Evolutionary conservation across 2,797 vertebrate genomes (phyloP).

Genomic region (Scyliorhinus canicula): DNA sequence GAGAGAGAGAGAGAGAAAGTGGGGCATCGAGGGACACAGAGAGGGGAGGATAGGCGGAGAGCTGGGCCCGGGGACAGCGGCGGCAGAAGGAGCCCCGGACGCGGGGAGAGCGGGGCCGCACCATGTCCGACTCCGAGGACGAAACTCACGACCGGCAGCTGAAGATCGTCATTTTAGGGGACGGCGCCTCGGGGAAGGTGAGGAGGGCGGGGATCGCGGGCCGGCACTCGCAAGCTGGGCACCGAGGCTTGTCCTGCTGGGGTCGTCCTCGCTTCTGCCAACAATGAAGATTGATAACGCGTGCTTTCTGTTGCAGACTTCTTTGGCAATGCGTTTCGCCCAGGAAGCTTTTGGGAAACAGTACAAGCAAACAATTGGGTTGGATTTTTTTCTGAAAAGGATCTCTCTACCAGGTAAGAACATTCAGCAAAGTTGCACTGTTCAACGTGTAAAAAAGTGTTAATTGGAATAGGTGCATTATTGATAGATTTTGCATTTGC

Average conservation of each 20-base stretch:
- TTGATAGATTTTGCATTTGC: background rate
- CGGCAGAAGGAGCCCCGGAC: background rate
- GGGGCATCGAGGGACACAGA: too few relatives aligned
- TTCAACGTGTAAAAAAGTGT: background rate
- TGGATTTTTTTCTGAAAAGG: conserved; percentile 99
- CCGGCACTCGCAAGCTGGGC: background rate
- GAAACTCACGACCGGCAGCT: conserved; percentile 87
- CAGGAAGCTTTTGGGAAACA: conserved; percentile 98
- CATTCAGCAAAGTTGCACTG: conserved; percentile 19
- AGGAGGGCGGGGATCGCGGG: conserved; percentile 47
- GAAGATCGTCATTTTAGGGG: conserved; percentile 88
- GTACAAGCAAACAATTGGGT: conserved; percentile 97
- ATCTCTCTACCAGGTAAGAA: conserved; percentile 93
- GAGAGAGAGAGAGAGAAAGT: too few relatives aligned
- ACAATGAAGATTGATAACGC: conserved; percentile 42
- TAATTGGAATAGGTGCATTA: background rate
- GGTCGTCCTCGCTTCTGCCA: background rate
- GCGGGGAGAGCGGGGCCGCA: background rate
- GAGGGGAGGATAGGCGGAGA: too few relatives aligned
- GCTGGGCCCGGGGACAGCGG: background rate
- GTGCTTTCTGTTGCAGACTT: conserved; percentile 78
- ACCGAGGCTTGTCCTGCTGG: background rate
- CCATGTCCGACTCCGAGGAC: conserved; percentile 95
- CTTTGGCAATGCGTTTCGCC: conserved; percentile 88
- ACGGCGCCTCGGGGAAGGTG: conserved; percentile 96